Evolutionary conservation across 2,888 invertebrate species (phyloP).

Genomic region (Hyposoter dolosus): DNA sequence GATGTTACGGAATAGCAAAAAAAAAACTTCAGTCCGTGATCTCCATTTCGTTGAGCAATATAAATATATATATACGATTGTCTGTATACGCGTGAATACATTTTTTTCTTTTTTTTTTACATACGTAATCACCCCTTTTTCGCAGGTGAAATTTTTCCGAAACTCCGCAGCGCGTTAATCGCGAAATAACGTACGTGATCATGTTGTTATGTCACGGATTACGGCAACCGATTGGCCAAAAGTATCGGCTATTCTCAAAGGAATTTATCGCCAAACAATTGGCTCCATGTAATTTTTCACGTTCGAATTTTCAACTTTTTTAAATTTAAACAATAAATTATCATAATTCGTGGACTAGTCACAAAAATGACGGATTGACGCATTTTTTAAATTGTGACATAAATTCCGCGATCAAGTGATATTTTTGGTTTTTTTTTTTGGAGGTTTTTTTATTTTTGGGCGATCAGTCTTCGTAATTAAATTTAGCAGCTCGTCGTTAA

Average conservation of each 20-base stretch:
- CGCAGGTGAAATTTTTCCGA: constrained; percentile 61
- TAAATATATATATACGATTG: constrained; percentile 15
- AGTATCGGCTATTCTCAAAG: constrained; percentile 28
- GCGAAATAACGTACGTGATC: constrained; percentile 22
- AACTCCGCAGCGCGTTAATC: constrained; percentile 27
- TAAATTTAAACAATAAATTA: neutral
- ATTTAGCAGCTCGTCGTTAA: neutral
- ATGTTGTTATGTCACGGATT: constrained; percentile 53
- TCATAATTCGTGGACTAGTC: neutral
- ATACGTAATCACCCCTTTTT: constrained; percentile 58
- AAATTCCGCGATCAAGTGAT: too few relatives aligned
- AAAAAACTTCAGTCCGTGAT: constrained; percentile 35
- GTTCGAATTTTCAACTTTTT: neutral
- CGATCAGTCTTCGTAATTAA: neutral
- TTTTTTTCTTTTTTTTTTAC: constrained; percentile 18
- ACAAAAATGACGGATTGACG: neutral
- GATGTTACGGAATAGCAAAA: constrained; percentile 46
- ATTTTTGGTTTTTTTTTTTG: too few relatives aligned
- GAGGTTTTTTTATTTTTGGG: too few relatives aligned
- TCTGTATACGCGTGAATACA: neutral
- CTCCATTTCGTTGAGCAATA: constrained; percentile 63
- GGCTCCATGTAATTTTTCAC: neutral
- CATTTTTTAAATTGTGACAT: too few relatives aligned
- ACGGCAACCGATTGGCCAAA: constrained; percentile 22
- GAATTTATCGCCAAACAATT: constrained; percentile 1